Base-by-base conservation (phyloP, 2,888 invertebrate genomes). In the Polyploca ridens region DNA sequence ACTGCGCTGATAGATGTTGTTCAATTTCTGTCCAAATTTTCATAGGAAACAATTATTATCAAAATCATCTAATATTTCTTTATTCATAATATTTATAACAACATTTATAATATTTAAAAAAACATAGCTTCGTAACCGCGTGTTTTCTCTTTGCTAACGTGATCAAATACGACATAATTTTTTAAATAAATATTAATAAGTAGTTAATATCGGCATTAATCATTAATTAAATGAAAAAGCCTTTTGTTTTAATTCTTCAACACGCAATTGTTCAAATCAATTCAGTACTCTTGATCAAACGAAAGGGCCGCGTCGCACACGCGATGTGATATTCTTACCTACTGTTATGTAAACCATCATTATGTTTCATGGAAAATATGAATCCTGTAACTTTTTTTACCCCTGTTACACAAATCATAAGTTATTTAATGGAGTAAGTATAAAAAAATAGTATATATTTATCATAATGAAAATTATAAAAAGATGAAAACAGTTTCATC, bases 221-320 rank as follows among this genome's bases (percentile, higher is more conserved):
- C 0, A 54, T 19, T 54, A 54, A 54, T 54, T 19, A 54, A 46
- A 54, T 8, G 10, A 54, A 19, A 54, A 54, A 54, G 3, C 19
- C 6, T 16, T 3, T 14, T 1, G 49, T 54, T 54, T 54, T 19
- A 10, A 54, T 3, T 54, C 19, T 54, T 19, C 54, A 16, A 54
- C 54, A 54, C 54, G 54, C 54, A 54, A 54, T 54, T 54, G 54
- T 54, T 54, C 19, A n/a, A 54, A 61, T 33, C 13, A 46, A 16
- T 62, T 62, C 41, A 44, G 61, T 19, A 54, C 62, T 58, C 58
- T 19, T 54, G 19, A 54, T 19, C 19, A 54, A 54, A 33, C 27
- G 49, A 61, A 14, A 19, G 38, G 59, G 60, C 61, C 54, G 8
- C 19, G 19, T 8, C 54, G 19, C 16, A 5, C 54, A 54, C 54